Percentiles rank a stretch among this genome's conserved stretches.
Evolutionary conservation across 2,113 vertebrate species (phyloP).

Genomic region (Toxotes chatareus): DNA sequence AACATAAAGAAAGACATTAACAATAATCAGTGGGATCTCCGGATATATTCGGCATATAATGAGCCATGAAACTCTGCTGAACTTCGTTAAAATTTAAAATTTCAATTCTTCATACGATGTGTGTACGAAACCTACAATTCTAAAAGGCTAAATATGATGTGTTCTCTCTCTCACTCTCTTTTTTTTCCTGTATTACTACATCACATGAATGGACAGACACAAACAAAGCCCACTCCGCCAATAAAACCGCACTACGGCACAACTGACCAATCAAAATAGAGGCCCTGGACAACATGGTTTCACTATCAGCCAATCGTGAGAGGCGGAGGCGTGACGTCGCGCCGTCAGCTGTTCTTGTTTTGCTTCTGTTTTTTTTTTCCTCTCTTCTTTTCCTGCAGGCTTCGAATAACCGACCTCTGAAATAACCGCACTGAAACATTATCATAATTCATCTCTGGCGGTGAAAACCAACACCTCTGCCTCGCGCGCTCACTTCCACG

Average conservation of each 20-base stretch:
- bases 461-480: background rate
- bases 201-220: conserved; percentile 25
- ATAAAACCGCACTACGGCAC: background rate
- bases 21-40: background rate
- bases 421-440: background rate
- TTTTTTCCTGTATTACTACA: too few species aligned
- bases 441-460: background rate
- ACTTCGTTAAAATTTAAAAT: background rate
- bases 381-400: background rate
- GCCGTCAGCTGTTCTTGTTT: conserved; percentile 85
- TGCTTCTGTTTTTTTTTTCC: conserved; percentile 50
- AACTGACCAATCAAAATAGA: conserved; percentile 64
- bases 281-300: background rate
- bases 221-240: conserved; percentile 28
- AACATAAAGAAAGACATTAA: background rate
- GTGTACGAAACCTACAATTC: too few species aligned
- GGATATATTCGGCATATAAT: background rate
- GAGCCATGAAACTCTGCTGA: background rate
- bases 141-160: too few species aligned
- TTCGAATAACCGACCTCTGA: background rate
- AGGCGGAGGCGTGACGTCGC: conserved; percentile 55
- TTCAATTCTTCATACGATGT: too few species aligned
- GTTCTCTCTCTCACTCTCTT: too few species aligned
- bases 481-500: too few species aligned
- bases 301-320: conserved; percentile 48